Conservation (phyloP, 2,113 vertebrate species). For the Hypanus sabinus region DNA sequence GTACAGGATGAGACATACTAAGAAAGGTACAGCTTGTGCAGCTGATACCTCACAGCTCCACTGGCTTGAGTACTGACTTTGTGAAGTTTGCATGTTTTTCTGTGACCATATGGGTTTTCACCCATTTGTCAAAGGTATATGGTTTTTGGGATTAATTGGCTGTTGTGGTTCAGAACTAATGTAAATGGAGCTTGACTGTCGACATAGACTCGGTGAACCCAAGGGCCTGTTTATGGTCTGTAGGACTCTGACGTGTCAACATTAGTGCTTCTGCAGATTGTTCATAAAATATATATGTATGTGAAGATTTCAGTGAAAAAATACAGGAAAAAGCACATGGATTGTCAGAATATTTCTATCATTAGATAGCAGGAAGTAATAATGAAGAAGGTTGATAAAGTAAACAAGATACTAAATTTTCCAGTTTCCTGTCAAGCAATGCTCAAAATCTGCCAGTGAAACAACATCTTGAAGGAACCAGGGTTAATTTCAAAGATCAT, state of each 20-base stretch:
- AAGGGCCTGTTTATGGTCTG: no score
- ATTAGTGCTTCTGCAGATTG: background rate
- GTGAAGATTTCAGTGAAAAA: background rate
- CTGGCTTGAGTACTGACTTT: no score
- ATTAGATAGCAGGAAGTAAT: background rate
- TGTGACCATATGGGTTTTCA: no score
- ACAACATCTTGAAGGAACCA: background rate
- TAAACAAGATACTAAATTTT: background rate
- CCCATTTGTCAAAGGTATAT: no score
- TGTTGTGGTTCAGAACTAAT: no score
- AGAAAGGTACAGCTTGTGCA: no score
- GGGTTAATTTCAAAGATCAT: background rate
- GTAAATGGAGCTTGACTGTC: no score
- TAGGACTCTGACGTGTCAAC: background rate
- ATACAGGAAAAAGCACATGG: background rate
- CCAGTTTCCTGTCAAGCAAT: background rate
- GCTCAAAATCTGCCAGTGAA: background rate
- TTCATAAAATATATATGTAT: background rate
- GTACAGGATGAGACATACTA: background rate
- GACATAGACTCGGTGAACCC: no score
- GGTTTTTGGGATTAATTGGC: no score
- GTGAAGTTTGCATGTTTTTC: no score
- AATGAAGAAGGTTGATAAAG: background rate
- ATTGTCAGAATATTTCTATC: background rate
- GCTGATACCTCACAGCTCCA: no score